Evolutionary conservation across 2,888 invertebrate genomes (phyloP), one percentile per base, ranked within the genome.

Genomic region (Leucoma salicis): DNA sequence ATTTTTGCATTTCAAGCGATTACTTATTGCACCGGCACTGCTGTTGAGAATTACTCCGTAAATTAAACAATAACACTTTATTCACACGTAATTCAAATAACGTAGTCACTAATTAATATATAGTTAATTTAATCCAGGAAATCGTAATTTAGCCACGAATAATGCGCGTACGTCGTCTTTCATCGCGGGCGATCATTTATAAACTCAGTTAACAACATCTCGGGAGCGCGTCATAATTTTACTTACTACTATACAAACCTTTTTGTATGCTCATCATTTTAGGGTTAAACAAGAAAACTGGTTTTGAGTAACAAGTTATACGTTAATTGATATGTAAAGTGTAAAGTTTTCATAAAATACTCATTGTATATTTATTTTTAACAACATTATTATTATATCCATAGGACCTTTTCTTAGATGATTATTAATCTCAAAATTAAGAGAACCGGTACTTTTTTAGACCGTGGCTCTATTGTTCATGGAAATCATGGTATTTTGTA

Each of bases 231-330:
- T 60, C 58, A n/a, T n/a, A n/a, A n/a, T n/a, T n/a, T n/a, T n/a
- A n/a, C n/a, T n/a, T n/a, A 60, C 57, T 53, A 48, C 50, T 53
- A 47, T 53, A 53, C 57, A 35, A 64, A 63, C 57, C 57, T 60
- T 59, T 66, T 78, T 32, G 68, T 72, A 65, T 69, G 58, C 63
- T 62, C 72, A 70, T 79, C 81, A 78, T 75, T 70, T 72, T 76
- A 72, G 74, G 71, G 75, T 71, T 74, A 72, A 65, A 59, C 55
- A 47, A 54, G 63, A 61, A 32, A 70, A 63, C 63, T 61, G 61
- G 66, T 57, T 51, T 48, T 27, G n/a, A 33, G 39, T 21, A 21
- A 21, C 21, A 8, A 21, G 53, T 56, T 46, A 32, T 15, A 14
- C 18, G 18, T 45, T 45, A 41, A 54, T 45, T 8, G 39, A 51